These are phyloP conservation scores for Aphidius gifuensis DNA, from an alignment of 1,140 invertebrate genomes.

Conservation along the genomic window DNA sequence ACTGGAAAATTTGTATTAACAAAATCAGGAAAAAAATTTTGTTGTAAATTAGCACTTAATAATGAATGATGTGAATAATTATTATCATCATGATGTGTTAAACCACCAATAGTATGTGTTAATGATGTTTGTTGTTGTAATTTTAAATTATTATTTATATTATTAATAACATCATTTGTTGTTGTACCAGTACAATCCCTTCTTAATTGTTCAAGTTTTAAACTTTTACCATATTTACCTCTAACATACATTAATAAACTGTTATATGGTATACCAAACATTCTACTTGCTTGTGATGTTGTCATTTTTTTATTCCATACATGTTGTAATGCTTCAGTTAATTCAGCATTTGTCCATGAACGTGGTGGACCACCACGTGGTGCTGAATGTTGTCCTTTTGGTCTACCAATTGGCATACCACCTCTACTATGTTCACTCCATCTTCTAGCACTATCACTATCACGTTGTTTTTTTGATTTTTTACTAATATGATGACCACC, in stretches of 20 bases:
- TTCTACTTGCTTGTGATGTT: slow-evolving; percentile 84
- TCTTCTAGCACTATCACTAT: slow-evolving; percentile 37
- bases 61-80: slow-evolving; percentile 64
- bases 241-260: slow-evolving; percentile 87
- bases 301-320: slow-evolving; percentile 94
- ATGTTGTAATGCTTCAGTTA: slow-evolving; percentile 83
- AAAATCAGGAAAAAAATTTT: slow-evolving; percentile 79
- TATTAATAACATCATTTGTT: slow-evolving; percentile 67
- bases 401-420: slow-evolving; percentile 60
- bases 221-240: slow-evolving; percentile 87
- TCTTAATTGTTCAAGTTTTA: slow-evolving; percentile 80
- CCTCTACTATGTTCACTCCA: slow-evolving; percentile 43
- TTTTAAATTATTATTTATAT: slow-evolving; percentile 70
- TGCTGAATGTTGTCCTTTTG: slow-evolving; percentile 84
- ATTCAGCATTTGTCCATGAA: slow-evolving; percentile 86
- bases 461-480: slow-evolving; percentile 43
- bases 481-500: slow-evolving; percentile 35
- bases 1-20: slow-evolving; percentile 69
- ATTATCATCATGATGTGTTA: slow-evolving; percentile 38
- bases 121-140: slow-evolving; percentile 55
- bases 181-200: slow-evolving; percentile 76
- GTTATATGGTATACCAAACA: slow-evolving; percentile 89
- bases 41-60: slow-evolving; percentile 53
- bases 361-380: slow-evolving; percentile 82
- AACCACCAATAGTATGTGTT: slow-evolving; percentile 42